phyloP scores from a whole-genome alignment of 2,888 invertebrate genomes.

The Acleris sparsana region DNA sequence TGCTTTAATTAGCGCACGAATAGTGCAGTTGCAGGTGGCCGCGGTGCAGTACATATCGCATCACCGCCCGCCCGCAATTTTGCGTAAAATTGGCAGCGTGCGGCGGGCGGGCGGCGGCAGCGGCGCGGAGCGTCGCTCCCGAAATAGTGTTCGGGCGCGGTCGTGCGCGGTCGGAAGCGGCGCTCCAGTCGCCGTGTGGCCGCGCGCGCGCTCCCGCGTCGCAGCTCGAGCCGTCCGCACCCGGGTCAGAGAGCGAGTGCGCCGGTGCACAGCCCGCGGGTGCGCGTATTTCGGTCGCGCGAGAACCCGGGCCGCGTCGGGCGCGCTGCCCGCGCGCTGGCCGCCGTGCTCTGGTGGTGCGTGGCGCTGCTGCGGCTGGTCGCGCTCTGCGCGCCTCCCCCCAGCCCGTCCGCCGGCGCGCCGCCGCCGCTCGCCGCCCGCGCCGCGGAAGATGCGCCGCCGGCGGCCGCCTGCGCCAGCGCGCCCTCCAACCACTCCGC shows the following conservation, averaged over 20 bases:
- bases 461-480: slow-evolving; percentile 74
- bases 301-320: slow-evolving; percentile 77
- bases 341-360: slow-evolving; percentile 82
- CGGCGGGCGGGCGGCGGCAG: slow-evolving; percentile 77
- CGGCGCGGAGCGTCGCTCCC: slow-evolving; percentile 80
- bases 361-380: slow-evolving; percentile 82
- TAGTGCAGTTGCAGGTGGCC: slow-evolving; percentile 65
- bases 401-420: slow-evolving; percentile 70
- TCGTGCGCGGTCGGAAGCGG: slow-evolving; percentile 76
- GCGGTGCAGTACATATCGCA: slow-evolving; percentile 76
- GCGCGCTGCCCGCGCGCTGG: slow-evolving; percentile 81
- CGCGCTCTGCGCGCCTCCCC: slow-evolving; percentile 79
- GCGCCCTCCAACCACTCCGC: slow-evolving; percentile 70
- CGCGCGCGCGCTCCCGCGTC: slow-evolving; percentile 82
- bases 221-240: slow-evolving; percentile 67
- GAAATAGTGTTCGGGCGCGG: slow-evolving; percentile 83
- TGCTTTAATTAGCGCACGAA: slow-evolving; percentile 51
- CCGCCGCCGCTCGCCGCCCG: slow-evolving; percentile 72
- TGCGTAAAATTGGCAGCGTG: slow-evolving; percentile 83
- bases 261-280: slow-evolving; percentile 67
- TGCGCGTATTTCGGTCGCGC: slow-evolving; percentile 80
- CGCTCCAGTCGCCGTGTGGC: slow-evolving; percentile 81
- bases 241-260: slow-evolving; percentile 65
- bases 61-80: slow-evolving; percentile 84
- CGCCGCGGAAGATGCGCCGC: slow-evolving; percentile 75